phyloP scores from a whole-genome alignment of 2,888 invertebrate species.

The Fragum whitleyi region DNA sequence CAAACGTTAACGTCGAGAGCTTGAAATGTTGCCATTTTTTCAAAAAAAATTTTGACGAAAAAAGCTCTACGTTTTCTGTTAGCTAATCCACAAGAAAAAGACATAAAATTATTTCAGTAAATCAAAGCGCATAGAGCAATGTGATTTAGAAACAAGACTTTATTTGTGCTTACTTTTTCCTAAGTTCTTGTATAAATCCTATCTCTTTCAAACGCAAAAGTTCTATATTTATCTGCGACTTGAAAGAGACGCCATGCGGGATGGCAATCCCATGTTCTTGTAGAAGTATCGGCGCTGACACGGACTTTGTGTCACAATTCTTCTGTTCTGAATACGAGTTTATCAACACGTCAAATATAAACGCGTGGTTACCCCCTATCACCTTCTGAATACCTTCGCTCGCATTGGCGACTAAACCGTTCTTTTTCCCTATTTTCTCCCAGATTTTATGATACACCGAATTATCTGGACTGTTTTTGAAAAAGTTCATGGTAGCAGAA shows the following conservation, averaged over 20 bases:
- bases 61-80: too few relatives aligned
- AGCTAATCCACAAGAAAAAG: too few relatives aligned
- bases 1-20: too few relatives aligned
- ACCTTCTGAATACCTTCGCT: slow-evolving; percentile 58
- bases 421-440: slow-evolving; percentile 58
- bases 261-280: slow-evolving; percentile 81
- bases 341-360: slow-evolving; percentile 79
- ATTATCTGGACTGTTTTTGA: slow-evolving; percentile 63
- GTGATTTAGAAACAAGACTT: too few relatives aligned
- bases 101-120: too few relatives aligned
- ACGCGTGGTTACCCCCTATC: slow-evolving; percentile 65
- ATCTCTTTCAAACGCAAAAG: slow-evolving; percentile 75
- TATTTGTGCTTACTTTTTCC: slow-evolving; percentile 71
- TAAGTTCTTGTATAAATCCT: slow-evolving; percentile 69
- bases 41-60: too few relatives aligned
- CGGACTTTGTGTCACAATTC: slow-evolving; percentile 73
- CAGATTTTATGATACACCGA: slow-evolving; percentile 68
- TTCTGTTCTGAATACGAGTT: slow-evolving; percentile 75
- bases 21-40: too few relatives aligned
- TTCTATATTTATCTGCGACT: slow-evolving; percentile 77
- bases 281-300: slow-evolving; percentile 75
- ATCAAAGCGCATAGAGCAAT: too few relatives aligned
- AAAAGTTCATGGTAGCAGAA: slow-evolving; percentile 78
- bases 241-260: slow-evolving; percentile 73
- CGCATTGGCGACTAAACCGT: slow-evolving; percentile 63